A percentile compares a stretch with the other conserved stretches of the same genome.
Evolutionary conservation across 2,888 invertebrate species (phyloP).

Genomic region (Automeris io): DNA sequence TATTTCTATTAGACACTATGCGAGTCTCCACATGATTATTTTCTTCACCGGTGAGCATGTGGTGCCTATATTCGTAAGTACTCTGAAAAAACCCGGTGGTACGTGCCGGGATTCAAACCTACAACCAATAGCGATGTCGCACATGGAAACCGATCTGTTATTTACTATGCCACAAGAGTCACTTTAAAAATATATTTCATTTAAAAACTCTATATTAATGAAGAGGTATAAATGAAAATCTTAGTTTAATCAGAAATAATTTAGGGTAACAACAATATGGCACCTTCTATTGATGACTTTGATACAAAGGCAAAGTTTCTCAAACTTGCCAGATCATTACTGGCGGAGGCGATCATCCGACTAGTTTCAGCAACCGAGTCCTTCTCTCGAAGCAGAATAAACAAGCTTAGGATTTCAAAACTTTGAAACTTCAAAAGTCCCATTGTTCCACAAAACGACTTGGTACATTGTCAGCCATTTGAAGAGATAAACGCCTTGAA

Average conservation of each 20-base stretch:
- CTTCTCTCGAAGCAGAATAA: not conserved
- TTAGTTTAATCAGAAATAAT: not conserved
- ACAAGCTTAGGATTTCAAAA: constrained; percentile 4
- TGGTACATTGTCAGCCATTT: constrained; percentile 34
- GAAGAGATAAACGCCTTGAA: constrained; percentile 25
- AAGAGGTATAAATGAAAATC: too few relatives aligned
- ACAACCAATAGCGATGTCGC: too few relatives aligned
- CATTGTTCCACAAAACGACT: constrained; percentile 31
- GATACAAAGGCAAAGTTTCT: not conserved
- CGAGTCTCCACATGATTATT: too few relatives aligned
- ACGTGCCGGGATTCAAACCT: too few relatives aligned
- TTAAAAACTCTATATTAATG: too few relatives aligned
- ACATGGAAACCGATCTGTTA: too few relatives aligned
- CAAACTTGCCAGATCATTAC: not conserved
- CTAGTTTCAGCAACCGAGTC: not conserved
- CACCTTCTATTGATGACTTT: not conserved
- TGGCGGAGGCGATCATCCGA: not conserved
- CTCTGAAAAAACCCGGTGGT: too few relatives aligned
- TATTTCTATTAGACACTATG: too few relatives aligned
- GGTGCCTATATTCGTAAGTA: too few relatives aligned
- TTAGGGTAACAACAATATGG: not conserved
- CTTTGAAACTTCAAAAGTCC: constrained; percentile 16
- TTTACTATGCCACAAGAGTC: too few relatives aligned
- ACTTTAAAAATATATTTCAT: too few relatives aligned
- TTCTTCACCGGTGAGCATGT: too few relatives aligned